phyloP scores from a whole-genome alignment of 2,888 invertebrate genomes.

The Pollenia labialis region DNA sequence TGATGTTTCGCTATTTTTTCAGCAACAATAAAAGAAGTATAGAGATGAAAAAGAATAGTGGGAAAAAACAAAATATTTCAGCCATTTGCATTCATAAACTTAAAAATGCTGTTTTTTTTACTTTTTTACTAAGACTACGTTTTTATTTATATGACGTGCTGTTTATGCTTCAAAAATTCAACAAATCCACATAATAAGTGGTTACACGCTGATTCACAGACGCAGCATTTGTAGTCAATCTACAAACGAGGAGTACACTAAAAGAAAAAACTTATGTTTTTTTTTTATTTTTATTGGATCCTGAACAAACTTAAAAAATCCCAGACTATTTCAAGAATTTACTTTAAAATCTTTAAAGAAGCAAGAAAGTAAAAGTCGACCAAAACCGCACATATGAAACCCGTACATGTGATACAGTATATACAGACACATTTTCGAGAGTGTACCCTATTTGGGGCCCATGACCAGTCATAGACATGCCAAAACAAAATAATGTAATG shows the following conservation, averaged over 20 bases:
- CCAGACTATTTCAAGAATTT: too few species aligned
- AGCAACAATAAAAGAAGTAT: neutral
- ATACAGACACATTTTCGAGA: too few species aligned
- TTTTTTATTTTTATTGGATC: too few species aligned
- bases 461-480: too few species aligned
- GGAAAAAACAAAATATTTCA: neutral
- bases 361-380: too few species aligned
- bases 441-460: too few species aligned
- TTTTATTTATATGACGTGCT: slow-evolving; percentile 28
- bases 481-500: too few species aligned
- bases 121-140: neutral
- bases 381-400: too few species aligned
- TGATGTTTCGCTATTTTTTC: neutral
- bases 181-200: slow-evolving; percentile 39
- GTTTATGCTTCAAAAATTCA: slow-evolving; percentile 17
- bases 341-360: too few species aligned
- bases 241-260: neutral
- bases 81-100: slow-evolving; percentile 32
- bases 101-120: neutral
- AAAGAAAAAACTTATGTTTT: neutral
- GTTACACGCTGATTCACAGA: slow-evolving; percentile 43
- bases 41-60: neutral
- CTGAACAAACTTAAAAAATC: too few species aligned
- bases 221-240: slow-evolving; percentile 4
- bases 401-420: too few species aligned